A percentile compares a stretch with the other conserved stretches of the same genome.
Conservation (phyloP, 2,797 vertebrate genomes). For the Alexandromys oeconomus region DNA sequence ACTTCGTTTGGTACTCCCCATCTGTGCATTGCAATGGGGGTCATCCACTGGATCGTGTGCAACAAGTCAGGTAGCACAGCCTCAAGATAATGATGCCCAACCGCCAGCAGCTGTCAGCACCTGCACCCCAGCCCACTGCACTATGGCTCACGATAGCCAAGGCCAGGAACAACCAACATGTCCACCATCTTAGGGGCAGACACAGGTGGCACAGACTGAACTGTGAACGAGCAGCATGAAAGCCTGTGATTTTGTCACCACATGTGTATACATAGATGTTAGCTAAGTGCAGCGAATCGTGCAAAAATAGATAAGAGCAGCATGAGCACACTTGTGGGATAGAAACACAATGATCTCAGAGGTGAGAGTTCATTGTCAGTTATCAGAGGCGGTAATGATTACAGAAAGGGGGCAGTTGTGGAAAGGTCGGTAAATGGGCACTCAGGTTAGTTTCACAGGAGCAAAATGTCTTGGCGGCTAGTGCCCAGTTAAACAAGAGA, state of each 20-base stretch:
- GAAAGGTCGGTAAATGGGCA: too few species aligned
- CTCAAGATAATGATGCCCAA: neutral
- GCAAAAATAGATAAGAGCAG: neutral
- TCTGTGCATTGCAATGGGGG: neutral
- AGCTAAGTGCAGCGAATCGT: neutral
- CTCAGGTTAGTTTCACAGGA: neutral
- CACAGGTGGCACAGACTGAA: neutral
- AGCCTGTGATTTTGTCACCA: neutral
- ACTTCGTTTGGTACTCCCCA: neutral
- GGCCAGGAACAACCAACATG: neutral
- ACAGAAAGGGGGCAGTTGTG: rapidly evolving
- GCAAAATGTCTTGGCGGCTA: neutral
- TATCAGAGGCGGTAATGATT: neutral
- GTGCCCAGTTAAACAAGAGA: too few species aligned
- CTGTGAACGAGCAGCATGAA: neutral
- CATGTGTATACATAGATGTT: too few species aligned
- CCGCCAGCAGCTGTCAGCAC: neutral
- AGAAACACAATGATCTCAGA: neutral
- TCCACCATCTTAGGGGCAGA: neutral
- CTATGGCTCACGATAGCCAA: neutral
- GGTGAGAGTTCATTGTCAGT: neutral
- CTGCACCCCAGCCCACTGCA: neutral
- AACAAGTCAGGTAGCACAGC: too few species aligned
- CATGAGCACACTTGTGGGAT: neutral
- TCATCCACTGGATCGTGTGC: too few species aligned